Percentiles rank a stretch among this genome's conserved stretches.
These are phyloP conservation scores for Strix aluco DNA, from an alignment of 2,113 vertebrate species.

Conservation along the genomic window DNA sequence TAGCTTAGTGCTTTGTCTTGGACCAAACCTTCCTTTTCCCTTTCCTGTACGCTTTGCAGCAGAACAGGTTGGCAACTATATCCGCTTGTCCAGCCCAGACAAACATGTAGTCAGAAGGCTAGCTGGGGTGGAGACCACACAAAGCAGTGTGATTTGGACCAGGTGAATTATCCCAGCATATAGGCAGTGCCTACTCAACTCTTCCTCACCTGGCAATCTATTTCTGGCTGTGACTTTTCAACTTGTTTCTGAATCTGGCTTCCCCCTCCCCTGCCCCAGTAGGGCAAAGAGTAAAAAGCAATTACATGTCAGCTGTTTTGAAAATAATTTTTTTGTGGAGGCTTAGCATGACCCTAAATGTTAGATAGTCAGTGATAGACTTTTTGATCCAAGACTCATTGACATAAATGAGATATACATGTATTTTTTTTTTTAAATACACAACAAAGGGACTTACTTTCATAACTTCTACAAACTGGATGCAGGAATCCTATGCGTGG, in stretches of 20 bases:
- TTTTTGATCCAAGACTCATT: neutral
- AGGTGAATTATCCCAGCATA: neutral
- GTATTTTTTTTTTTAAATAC: neutral
- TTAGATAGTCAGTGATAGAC: neutral
- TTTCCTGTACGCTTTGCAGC: neutral
- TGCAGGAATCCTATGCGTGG: neutral
- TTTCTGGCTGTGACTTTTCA: neutral
- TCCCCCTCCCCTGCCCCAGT: rapidly evolving
- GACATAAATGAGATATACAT: neutral
- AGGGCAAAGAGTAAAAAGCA: neutral
- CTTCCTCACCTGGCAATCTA: neutral
- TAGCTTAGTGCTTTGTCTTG: slow-evolving; percentile 22
- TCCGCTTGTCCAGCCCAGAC: neutral
- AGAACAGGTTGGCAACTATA: neutral
- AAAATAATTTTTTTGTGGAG: neutral
- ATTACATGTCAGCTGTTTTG: neutral
- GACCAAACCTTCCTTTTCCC: neutral
- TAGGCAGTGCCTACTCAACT: neutral
- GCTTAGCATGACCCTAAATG: neutral
- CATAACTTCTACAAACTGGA: neutral
- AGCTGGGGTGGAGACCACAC: neutral
- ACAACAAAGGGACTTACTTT: neutral
- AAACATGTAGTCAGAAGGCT: neutral
- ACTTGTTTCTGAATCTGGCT: neutral
- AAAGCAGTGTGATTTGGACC: neutral